A percentile compares a stretch with the other conserved stretches of the same genome.
phyloP scores from a whole-genome alignment of 2,113 vertebrate species.

The Pycnonotus jocosus region DNA sequence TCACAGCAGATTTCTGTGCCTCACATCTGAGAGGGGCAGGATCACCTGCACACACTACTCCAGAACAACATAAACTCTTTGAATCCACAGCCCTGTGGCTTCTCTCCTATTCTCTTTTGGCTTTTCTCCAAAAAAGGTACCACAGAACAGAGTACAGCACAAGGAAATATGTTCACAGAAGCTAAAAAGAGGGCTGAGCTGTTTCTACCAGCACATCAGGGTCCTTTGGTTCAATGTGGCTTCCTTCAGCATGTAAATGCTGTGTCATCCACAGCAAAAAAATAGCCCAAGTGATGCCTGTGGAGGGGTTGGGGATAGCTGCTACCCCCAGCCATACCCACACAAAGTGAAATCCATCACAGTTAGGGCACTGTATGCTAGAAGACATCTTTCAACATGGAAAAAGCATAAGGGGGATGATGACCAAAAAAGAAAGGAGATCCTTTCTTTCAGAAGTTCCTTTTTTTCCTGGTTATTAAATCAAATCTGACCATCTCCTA shows the following conservation, averaged over 20 bases:
- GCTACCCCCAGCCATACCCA: neutral
- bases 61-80: neutral
- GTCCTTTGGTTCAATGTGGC: neutral
- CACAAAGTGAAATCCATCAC: neutral
- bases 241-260: fast-evolving
- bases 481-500: neutral
- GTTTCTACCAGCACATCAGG: neutral
- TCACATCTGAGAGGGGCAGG: neutral
- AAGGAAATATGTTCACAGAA: neutral
- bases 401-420: neutral
- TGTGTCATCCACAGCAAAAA: neutral
- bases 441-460: neutral
- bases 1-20: neutral
- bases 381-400: neutral
- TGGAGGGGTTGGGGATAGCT: neutral
- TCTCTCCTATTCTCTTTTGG: neutral
- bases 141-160: neutral
- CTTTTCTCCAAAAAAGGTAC: neutral
- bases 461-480: neutral
- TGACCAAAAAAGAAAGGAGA: neutral
- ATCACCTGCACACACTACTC: neutral
- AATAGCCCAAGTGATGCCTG: neutral
- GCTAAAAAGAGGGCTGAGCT: neutral
- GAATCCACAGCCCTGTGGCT: neutral
- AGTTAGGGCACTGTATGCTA: too few species aligned